A percentile compares a stretch with the other conserved stretches of the same genome.
Conservation (phyloP, 2,113 vertebrate genomes). For the Tympanuchus pallidicinctus region DNA sequence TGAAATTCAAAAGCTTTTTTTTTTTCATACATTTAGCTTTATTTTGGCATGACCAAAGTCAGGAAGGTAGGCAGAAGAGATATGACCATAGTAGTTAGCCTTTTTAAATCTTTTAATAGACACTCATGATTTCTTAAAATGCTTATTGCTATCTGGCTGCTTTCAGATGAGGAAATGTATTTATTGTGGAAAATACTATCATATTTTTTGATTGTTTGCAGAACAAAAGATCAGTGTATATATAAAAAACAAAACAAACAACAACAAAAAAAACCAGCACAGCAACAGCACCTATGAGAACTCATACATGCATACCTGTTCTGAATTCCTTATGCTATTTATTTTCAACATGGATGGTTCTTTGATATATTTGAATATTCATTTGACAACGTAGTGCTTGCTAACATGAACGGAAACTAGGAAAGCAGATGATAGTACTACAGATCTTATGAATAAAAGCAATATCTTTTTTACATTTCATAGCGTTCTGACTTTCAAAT, state of each 20-base stretch:
- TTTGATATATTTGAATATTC: conserved; percentile 59
- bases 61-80: neutral
- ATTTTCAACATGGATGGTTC: conserved; percentile 50
- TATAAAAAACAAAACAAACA: neutral
- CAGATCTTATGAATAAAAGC: conserved; percentile 31
- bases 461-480: conserved; percentile 22
- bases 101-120: conserved; percentile 38
- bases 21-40: neutral
- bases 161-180: conserved; percentile 31
- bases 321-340: conserved; percentile 57
- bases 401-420: conserved; percentile 35
- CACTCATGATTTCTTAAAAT: neutral
- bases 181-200: conserved; percentile 15
- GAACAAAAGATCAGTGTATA: conserved; percentile 33
- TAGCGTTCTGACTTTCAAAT: conserved; percentile 29
- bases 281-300: neutral
- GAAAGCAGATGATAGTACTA: conserved; percentile 25
- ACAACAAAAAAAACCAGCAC: too few species aligned
- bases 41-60: neutral
- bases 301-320: conserved; percentile 23
- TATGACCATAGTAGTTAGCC: neutral
- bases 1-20: neutral
- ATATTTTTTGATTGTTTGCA: conserved; percentile 36
- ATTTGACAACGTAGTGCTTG: conserved; percentile 29
- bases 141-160: neutral